Base-by-base conservation (phyloP, 2,797 vertebrate species). In the Masticophis lateralis region DNA sequence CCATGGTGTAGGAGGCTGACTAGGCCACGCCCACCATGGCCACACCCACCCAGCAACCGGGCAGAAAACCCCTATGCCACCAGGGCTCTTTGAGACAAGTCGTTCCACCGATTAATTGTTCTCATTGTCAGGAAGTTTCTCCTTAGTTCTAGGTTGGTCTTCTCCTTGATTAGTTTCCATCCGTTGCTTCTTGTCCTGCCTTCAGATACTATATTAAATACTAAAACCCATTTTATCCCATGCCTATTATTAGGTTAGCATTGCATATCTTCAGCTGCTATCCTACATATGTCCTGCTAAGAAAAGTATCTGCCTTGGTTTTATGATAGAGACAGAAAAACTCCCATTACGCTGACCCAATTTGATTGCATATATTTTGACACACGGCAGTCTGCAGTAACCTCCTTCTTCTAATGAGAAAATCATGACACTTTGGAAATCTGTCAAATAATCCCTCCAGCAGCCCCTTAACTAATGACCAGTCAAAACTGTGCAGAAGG, bases 331-430 rank as follows among this genome's bases (percentile, higher is more conserved):
- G 55, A 86, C 60, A 63, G 69, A 16, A 66, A 86, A 61, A 94
- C 10, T 1, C 63, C 13, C 0, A n/a, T 94, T 83, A 5, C 59
- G 90, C 91, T 66, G 0, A 89, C 92, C 60, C 87, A 0, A 28
- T 92, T 95, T 94, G 10, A 93, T 2, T 32, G 37, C 56, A 1
- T 27, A 25, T 88, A 94, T 83, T 91, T 93, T 93, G 0, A 66
- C 83, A 93, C 60, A 79, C 2, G 90, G 4, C 0, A 47, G 1
- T 61, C 87, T 55, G 91, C 43, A 89, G 22, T 47, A 90, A 13
- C 91, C 3, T 88, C 11, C 0, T 51, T 22, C 32, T 25, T 53
- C 22, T 37, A 91, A 88, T 69, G 86, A 89, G 22, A 90, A 88
- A 83, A 1, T 91, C 93, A 14, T 91, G 86, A 69, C 2, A 89